Base-by-base conservation (phyloP, 1,140 invertebrate species). In the Platorchestia sp. region DNA sequence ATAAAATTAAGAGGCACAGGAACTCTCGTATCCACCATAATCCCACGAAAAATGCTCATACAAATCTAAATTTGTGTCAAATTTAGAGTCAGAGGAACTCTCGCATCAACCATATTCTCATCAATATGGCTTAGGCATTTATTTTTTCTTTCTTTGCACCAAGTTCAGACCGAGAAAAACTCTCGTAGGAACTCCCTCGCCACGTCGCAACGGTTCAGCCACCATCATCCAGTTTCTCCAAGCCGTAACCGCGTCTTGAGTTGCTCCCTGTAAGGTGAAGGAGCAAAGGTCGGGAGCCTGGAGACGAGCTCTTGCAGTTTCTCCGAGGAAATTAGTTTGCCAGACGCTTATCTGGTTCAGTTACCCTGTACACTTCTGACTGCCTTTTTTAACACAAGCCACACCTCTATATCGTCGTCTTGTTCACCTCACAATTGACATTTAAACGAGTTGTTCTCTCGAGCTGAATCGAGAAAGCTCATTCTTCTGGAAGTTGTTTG, bases 271-370 rank as follows among this genome's bases (percentile, higher is more conserved):
- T n/a, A 93, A 47, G 91, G 91, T 47, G 91, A 93, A 47, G 91
- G 91, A 93, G 91, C 91, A 93, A 93, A 93, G 91, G 91, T 93
- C 91, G 91, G 45, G 44, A 14, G 45, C 91, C 91, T 90, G 91
- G 91, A 93, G 91, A 93, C 91, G 91, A 93, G 40, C 91, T 93
- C 45, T 45, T 40, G 45, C 36, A 93, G 91, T 93, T 93, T 93
- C 91, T 93, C 91, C 36, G 10, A 45, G 45, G 91, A 45, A 93
- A 93, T 93, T 93, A 93, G 91, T 40, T 44, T n/a, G 91, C 45
- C 43, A 40, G 41, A 43, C 87, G 87, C 87, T 90, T 90, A 90
- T 90, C 87, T 90, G 44, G 87, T 90, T 90, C 87, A 90, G 87
- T 90, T 90, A 90, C 87, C 87, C 87, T 42, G 87, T 27, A 19